phyloP scores from a whole-genome alignment of 2,888 invertebrate species.

The Dolichopus griseipennis region DNA sequence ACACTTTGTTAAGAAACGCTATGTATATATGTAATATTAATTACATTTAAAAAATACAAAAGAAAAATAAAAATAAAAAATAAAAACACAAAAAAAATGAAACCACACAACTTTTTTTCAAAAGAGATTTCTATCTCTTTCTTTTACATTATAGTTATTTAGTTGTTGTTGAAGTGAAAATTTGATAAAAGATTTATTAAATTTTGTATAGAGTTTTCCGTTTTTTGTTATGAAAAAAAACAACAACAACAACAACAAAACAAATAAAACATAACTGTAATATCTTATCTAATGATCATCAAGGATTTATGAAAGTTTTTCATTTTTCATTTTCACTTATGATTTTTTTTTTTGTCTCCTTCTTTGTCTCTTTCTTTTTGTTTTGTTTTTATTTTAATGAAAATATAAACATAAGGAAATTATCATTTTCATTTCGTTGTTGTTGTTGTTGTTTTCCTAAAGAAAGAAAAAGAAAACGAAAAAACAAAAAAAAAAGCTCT shows the following conservation, averaged over 20 bases:
- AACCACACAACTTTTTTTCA: not conserved
- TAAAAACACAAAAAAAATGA: no score
- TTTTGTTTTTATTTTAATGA: no score
- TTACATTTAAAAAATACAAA: not conserved
- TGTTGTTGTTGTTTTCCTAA: not conserved
- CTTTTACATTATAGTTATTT: not conserved
- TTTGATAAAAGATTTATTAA: not conserved
- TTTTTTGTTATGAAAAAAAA: not conserved
- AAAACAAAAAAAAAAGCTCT: not conserved
- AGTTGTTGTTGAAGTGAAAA: not conserved
- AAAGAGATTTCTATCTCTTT: not conserved
- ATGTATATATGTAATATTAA: not conserved
- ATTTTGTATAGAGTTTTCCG: not conserved
- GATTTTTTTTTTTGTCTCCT: no score
- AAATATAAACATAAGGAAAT: not conserved
- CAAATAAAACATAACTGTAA: no score
- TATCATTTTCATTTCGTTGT: not conserved
- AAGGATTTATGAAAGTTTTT: not conserved
- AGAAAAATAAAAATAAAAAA: no score
- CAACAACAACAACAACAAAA: not conserved
- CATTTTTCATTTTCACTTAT: no score
- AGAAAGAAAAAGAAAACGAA: no score
- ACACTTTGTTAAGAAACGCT: no score
- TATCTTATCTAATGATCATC: not conserved
- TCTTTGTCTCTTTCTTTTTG: no score